Percentiles rank a stretch among this genome's conserved stretches.
Evolutionary conservation across 2,888 invertebrate species (phyloP).

Genomic region (Apamea anceps): DNA sequence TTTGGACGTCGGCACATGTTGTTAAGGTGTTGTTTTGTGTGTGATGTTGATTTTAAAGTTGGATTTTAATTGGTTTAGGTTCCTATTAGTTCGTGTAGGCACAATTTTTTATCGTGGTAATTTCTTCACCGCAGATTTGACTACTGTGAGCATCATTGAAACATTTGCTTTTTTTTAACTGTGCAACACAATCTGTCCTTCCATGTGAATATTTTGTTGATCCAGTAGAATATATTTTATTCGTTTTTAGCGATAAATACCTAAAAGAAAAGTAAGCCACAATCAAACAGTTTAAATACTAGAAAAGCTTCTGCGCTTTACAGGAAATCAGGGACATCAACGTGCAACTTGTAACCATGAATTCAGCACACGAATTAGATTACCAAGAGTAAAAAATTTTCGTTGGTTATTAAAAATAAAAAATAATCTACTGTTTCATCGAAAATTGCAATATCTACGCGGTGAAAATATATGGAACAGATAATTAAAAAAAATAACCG

Average conservation of each 20-base stretch:
- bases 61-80: background rate
- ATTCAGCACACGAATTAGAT: no score
- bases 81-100: background rate
- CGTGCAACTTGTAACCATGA: no score
- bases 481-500: no score
- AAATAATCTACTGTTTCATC: no score
- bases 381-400: no score
- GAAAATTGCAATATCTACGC: background rate
- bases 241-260: background rate
- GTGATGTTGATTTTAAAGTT: background rate
- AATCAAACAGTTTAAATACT: background rate
- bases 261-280: background rate
- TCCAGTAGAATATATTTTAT: background rate
- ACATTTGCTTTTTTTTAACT: background rate
- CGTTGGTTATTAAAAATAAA: no score
- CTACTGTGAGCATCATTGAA: background rate
- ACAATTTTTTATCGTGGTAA: background rate
- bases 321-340: no score
- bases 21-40: slow-evolving; percentile 16
- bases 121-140: background rate
- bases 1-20: background rate
- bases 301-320: background rate
- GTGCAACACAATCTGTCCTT: no score
- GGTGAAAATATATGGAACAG: background rate
- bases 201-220: background rate